phyloP scores from a whole-genome alignment of 2,888 invertebrate genomes.

The Pheosia gnoma region DNA sequence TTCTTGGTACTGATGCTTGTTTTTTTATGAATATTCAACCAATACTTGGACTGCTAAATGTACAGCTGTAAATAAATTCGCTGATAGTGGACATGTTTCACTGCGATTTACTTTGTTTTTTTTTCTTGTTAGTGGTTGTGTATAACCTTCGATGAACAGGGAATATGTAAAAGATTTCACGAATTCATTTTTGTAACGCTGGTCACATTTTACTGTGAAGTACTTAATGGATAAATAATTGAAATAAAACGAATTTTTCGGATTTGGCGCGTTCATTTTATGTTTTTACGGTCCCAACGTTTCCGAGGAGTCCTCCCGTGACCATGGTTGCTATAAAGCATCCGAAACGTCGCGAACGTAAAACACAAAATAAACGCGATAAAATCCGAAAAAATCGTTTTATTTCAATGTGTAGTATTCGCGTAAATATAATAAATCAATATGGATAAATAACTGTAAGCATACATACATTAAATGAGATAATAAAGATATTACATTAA shows the following conservation, averaged over 20 bases:
- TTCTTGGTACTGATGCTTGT: slow-evolving; percentile 55
- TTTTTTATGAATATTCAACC: slow-evolving; percentile 40
- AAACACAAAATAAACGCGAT: too few relatives aligned
- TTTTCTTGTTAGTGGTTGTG: background rate
- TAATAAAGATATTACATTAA: background rate
- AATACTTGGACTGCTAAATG: slow-evolving; percentile 6
- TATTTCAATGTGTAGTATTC: too few relatives aligned
- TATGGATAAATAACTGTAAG: background rate
- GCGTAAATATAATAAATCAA: too few relatives aligned
- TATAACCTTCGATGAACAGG: background rate
- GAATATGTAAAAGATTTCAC: background rate
- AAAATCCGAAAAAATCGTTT: too few relatives aligned
- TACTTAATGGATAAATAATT: background rate
- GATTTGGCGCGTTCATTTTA: too few relatives aligned
- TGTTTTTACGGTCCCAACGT: too few relatives aligned
- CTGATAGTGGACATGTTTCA: background rate
- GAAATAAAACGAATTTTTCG: background rate
- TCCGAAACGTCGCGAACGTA: too few relatives aligned
- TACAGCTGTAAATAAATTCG: background rate
- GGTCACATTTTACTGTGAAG: background rate
- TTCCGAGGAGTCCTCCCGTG: too few relatives aligned
- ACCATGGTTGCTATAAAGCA: too few relatives aligned
- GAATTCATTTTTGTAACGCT: background rate
- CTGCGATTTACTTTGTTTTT: background rate
- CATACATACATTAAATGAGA: background rate